These are phyloP conservation scores for Molorchus minor DNA, from an alignment of 2,888 invertebrate species.

Conservation along the genomic window DNA sequence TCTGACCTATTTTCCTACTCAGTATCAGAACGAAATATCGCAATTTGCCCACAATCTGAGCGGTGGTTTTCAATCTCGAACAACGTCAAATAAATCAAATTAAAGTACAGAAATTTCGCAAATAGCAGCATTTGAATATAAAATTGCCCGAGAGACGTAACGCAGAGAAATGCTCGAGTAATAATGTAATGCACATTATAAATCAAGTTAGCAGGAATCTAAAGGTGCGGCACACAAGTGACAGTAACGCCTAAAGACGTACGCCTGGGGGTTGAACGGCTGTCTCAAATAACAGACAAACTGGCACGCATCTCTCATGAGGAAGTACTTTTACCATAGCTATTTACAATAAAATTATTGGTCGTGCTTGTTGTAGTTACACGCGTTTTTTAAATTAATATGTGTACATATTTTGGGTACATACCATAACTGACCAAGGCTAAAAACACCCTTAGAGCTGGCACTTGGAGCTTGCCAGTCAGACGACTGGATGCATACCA, in stretches of 20 bases:
- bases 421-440: no score
- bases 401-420: no score
- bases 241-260: conserved; percentile 39
- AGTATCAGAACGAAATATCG: conserved; percentile 4
- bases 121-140: conserved; percentile 50
- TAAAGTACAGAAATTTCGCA: conserved; percentile 47
- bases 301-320: conserved; percentile 24
- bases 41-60: conserved; percentile 33
- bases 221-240: conserved; percentile 43
- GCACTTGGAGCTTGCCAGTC: no score
- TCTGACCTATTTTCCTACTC: conserved; percentile 7
- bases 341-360: no score
- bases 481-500: no score
- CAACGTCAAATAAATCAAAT: conserved; percentile 44
- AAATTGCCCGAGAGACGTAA: conserved; percentile 43
- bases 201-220: conserved; percentile 48
- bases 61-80: conserved; percentile 32
- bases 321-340: conserved; percentile 16
- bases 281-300: conserved; percentile 22
- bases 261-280: conserved; percentile 25
- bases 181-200: conserved; percentile 53
- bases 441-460: no score
- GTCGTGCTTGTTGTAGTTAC: no score
- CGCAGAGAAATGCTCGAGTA: conserved; percentile 47
- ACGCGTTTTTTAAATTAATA: no score